These are phyloP conservation scores for Phytoseiulus persimilis DNA, from an alignment of 2,888 invertebrate species.

Conservation along the genomic window DNA sequence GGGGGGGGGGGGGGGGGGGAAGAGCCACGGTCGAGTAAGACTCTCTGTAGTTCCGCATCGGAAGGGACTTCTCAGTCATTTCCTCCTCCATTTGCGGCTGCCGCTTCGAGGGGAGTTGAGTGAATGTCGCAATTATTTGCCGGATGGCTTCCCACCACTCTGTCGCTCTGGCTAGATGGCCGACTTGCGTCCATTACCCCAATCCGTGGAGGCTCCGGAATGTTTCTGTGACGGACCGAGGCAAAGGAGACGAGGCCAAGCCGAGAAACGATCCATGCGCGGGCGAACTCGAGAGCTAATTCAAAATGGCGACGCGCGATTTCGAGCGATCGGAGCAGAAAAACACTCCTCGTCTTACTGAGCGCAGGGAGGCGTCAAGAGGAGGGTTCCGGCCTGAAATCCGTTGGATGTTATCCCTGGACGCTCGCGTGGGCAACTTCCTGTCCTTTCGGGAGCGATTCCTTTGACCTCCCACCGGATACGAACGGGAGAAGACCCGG, in stretches of 20 bases:
- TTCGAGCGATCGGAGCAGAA: too few species aligned
- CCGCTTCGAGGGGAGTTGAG: background rate
- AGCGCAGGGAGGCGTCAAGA: too few species aligned
- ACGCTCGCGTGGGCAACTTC: background rate
- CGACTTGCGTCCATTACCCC: background rate
- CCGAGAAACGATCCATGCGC: background rate
- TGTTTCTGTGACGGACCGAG: background rate
- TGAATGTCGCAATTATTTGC: background rate
- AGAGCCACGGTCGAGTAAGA: background rate
- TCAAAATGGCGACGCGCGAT: background rate
- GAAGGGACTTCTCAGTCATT: background rate
- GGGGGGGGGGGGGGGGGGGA: background rate
- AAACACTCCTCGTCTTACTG: too few species aligned
- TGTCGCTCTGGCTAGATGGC: background rate
- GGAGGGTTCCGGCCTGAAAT: too few species aligned
- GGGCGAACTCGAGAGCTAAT: background rate
- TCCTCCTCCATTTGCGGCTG: background rate
- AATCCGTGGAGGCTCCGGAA: background rate
- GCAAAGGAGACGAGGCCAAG: background rate
- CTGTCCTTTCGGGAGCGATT: background rate
- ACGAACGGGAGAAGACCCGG: background rate
- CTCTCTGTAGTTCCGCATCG: background rate
- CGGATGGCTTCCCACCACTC: background rate
- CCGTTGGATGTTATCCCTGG: background rate
- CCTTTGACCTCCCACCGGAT: background rate